Evolutionary conservation across 2,797 vertebrate species (phyloP).

Genomic region (Picus viridis): DNA sequence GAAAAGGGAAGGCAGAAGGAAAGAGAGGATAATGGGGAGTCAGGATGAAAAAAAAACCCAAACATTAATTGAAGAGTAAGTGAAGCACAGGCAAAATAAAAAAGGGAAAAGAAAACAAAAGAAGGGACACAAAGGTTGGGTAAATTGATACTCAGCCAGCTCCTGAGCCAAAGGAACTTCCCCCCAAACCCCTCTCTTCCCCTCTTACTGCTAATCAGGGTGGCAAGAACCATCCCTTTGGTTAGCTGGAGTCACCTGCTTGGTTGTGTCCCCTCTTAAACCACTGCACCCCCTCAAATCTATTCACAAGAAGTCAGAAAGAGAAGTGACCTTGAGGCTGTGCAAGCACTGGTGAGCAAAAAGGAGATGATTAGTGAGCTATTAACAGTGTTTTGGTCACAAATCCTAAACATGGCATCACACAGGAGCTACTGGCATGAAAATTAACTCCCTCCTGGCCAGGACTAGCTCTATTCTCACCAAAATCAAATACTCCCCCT

Average conservation of each 20-base stretch:
- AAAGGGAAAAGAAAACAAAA: not conserved
- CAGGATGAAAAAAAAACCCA: not conserved
- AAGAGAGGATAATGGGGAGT: not conserved
- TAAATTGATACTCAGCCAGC: rapidly evolving
- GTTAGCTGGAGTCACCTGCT: no score
- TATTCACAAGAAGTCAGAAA: no score
- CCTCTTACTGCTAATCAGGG: rapidly evolving
- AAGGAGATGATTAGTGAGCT: rapidly evolving
- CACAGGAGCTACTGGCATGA: rapidly evolving
- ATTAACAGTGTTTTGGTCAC: not conserved
- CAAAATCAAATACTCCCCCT: no score
- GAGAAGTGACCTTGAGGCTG: not conserved
- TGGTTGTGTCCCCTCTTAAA: not conserved
- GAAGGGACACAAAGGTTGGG: not conserved
- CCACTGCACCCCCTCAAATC: not conserved
- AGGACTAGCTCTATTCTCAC: no score
- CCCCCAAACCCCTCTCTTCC: rapidly evolving
- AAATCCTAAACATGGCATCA: not conserved
- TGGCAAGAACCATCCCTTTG: not conserved
- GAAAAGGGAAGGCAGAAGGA: not conserved
- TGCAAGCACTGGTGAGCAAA: not conserved
- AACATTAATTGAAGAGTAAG: not conserved
- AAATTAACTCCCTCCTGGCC: not conserved
- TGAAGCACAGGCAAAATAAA: not conserved
- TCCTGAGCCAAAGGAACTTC: not conserved